Evolutionary conservation across 2,797 vertebrate species (phyloP).

Genomic region (Parotocinclus haroldoi): DNA sequence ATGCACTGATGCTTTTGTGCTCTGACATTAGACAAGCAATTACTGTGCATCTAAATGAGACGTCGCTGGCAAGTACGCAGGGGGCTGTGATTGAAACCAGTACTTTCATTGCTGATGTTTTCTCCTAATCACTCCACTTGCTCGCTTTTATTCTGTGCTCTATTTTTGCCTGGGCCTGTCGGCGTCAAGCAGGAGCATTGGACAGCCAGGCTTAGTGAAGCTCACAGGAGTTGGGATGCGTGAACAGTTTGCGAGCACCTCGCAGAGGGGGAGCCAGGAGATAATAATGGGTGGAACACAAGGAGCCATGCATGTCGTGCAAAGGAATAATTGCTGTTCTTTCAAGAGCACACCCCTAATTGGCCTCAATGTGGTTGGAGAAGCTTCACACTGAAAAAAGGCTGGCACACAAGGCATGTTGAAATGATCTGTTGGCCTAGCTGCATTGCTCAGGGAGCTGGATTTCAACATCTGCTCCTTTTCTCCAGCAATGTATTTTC

Average conservation of each 20-base stretch:
- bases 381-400: conserved; percentile 55
- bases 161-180: conserved; percentile 48
- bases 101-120: conserved; percentile 35
- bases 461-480: conserved; percentile 62
- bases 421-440: conserved; percentile 36
- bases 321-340: conserved; percentile 78
- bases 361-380: conserved; percentile 72
- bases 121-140: conserved; percentile 40
- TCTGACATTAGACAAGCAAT: conserved; percentile 46
- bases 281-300: conserved; percentile 74
- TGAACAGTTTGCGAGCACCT: conserved; percentile 70
- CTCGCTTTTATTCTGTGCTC: conserved; percentile 43
- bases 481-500: conserved; percentile 55
- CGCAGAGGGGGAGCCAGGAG: conserved; percentile 69
- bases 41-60: conserved; percentile 44
- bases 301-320: conserved; percentile 71
- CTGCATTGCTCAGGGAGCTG: conserved; percentile 67
- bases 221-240: conserved; percentile 59
- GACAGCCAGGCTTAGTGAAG: conserved; percentile 57
- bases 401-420: conserved; percentile 35
- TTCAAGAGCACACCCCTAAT: conserved; percentile 78
- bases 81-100: conserved; percentile 42
- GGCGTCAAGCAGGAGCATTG: conserved; percentile 36
- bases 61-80: conserved; percentile 38
- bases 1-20: conserved; percentile 33